Evolutionary conservation across 2,113 vertebrate genomes (phyloP), one percentile per base, ranked within the genome.

Genomic region (Melanotaenia duboulayi): DNA sequence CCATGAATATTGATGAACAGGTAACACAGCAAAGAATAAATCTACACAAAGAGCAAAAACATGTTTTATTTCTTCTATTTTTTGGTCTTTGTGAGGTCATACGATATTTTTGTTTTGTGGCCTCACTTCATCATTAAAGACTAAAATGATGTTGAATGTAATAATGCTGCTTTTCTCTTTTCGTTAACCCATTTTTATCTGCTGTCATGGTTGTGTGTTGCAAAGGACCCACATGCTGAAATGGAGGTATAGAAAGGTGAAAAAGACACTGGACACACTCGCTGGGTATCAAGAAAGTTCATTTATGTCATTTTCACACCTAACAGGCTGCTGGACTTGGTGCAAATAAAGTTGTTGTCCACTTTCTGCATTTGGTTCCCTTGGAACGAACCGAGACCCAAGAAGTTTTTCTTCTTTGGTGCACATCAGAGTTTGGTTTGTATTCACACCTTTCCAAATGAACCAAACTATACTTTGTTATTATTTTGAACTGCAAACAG

Each of bases 1-100:
- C 19, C 63, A 52, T 81, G 60, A 64, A 75, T 78, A 71, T 61
- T 76, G 66, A 85, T 77, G 9, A 16, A 13, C 25, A 28, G 35
- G 20, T n/a, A 58, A 64, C 22, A 24, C 22, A 32, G 40, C 13
- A 37, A 60, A 50, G 32, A 48, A 32, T 14, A 14, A 50, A 32
- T 8, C 17, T 23, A 39, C 23, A 46, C 7, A 62, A 22, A 60
- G 7, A 39, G 49, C 50, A 37, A 1, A 8, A 23, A 20, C 0
- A 4, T 44, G 51, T 59, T 67, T 61, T 14, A 25, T 58, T 71
- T 11, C 22, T 28, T 61, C 14, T 10, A 5, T 4, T n/a, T 24
- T 66, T 22, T 19, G 24, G 46, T 57, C 3, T 54, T 4, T 46
- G 11, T 49, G 40, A 12, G 20, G 39, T 60, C 35, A 17, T 1